Percentiles rank a stretch among this genome's conserved stretches.
These are phyloP conservation scores for Epirrhoe tristata DNA, from an alignment of 2,888 invertebrate species.

Conservation along the genomic window DNA sequence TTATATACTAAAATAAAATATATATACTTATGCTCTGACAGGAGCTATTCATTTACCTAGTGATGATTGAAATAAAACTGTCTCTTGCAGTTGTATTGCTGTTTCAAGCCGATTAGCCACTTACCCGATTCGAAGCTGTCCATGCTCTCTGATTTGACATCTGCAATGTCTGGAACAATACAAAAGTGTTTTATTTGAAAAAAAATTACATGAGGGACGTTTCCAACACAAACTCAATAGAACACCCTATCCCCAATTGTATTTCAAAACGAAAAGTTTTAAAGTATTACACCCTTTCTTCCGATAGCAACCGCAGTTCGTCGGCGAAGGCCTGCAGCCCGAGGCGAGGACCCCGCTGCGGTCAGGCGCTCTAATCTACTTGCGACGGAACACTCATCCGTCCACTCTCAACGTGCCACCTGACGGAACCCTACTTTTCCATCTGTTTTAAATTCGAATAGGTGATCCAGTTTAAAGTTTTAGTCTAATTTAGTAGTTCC, in stretches of 20 bases:
- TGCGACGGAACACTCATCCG: slow-evolving; percentile 68
- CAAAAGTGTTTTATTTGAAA: neutral
- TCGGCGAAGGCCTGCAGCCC: slow-evolving; percentile 53
- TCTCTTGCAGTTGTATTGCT: too few relatives aligned
- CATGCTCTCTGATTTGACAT: slow-evolving; percentile 80
- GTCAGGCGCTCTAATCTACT: slow-evolving; percentile 75
- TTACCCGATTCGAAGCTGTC: slow-evolving; percentile 82
- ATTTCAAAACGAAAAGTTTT: slow-evolving; percentile 34
- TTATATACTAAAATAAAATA: neutral
- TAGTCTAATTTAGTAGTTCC: slow-evolving; percentile 72
- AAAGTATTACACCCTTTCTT: slow-evolving; percentile 48
- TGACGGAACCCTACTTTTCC: slow-evolving; percentile 63
- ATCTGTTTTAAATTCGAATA: slow-evolving; percentile 77
- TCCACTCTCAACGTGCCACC: slow-evolving; percentile 73
- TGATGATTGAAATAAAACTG: too few relatives aligned
- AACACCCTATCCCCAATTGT: slow-evolving; percentile 19
- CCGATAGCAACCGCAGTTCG: slow-evolving; percentile 53
- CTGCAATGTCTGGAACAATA: slow-evolving; percentile 73
- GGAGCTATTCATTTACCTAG: too few relatives aligned
- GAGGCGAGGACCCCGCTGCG: slow-evolving; percentile 65
- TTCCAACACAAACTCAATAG: neutral
- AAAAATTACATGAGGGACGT: neutral
- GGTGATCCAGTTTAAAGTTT: slow-evolving; percentile 81
- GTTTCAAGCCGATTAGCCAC: slow-evolving; percentile 36
- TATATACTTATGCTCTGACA: too few relatives aligned